These are phyloP conservation scores for Ardeotis arabs DNA, from an alignment of 2,113 vertebrate species.

Conservation along the genomic window DNA sequence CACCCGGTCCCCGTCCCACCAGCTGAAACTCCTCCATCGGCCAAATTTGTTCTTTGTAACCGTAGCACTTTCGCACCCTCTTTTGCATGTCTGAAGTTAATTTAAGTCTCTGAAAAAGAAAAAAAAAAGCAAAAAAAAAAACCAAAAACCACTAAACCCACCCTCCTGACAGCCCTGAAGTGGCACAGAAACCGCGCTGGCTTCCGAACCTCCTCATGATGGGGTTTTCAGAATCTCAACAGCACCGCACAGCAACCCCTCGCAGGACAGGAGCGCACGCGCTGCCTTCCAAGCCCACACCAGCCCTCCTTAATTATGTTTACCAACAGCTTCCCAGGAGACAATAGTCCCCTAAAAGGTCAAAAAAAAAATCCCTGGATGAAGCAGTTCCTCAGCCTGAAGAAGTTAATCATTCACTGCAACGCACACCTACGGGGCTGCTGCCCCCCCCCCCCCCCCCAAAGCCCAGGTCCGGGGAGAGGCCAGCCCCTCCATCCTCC, in stretches of 20 bases:
- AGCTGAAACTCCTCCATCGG: not conserved
- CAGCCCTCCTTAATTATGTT: not conserved
- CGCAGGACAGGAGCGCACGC: not conserved
- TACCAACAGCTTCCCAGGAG: conserved; percentile 20
- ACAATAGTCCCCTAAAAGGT: conserved; percentile 12
- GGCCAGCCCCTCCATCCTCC: not conserved
- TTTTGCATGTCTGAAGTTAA: conserved; percentile 31
- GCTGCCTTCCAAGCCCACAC: not conserved
- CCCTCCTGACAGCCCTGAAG: not conserved
- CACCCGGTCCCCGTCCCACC: not conserved
- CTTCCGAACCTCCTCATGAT: not conserved
- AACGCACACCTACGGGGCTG: fast-evolving
- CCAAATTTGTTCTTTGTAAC: not conserved
- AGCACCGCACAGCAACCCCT: fast-evolving
- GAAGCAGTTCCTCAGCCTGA: not conserved
- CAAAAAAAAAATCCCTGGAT: not conserved
- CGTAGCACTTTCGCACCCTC: not conserved
- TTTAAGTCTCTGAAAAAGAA: not conserved
- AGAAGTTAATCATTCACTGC: conserved; percentile 30
- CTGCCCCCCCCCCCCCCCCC: not conserved
- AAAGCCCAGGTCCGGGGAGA: not conserved
- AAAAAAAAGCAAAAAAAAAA: not conserved
- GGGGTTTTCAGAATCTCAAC: not conserved
- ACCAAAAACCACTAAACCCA: not conserved
- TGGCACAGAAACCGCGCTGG: not conserved